These are phyloP conservation scores for Polyodon spathula DNA, from an alignment of 2,113 vertebrate species.

Conservation along the genomic window DNA sequence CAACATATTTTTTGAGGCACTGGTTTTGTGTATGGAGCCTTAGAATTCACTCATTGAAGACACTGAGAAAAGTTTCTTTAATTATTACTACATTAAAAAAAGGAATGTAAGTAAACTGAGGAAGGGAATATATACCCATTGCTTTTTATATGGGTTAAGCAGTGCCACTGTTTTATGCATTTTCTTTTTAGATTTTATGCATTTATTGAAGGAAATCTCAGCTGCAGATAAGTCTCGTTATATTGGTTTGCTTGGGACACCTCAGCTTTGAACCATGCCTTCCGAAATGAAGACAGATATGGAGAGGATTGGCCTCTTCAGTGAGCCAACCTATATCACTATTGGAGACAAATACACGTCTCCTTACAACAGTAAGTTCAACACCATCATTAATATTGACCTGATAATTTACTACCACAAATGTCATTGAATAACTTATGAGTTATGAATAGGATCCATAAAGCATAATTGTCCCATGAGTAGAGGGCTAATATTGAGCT, in stretches of 20 bases:
- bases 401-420: not conserved
- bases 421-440: not conserved
- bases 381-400: not conserved
- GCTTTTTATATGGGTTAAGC: too few species aligned
- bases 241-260: not conserved
- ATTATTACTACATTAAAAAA: too few species aligned
- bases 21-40: too few species aligned
- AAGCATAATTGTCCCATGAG: not conserved
- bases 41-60: too few species aligned
- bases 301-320: slow-evolving; percentile 78
- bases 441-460: not conserved
- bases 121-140: too few species aligned
- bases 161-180: too few species aligned
- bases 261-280: slow-evolving; percentile 43
- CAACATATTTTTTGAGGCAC: too few species aligned
- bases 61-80: too few species aligned
- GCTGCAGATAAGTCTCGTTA: not conserved
- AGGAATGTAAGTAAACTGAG: too few species aligned
- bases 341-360: slow-evolving; percentile 70
- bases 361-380: slow-evolving; percentile 44
- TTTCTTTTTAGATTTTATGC: too few species aligned
- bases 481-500: not conserved
- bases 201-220: not conserved
- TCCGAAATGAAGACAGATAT: slow-evolving; percentile 65
- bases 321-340: slow-evolving; percentile 74